Conservation (phyloP, 2,113 vertebrate species). For the Eurypyga helias region DNA sequence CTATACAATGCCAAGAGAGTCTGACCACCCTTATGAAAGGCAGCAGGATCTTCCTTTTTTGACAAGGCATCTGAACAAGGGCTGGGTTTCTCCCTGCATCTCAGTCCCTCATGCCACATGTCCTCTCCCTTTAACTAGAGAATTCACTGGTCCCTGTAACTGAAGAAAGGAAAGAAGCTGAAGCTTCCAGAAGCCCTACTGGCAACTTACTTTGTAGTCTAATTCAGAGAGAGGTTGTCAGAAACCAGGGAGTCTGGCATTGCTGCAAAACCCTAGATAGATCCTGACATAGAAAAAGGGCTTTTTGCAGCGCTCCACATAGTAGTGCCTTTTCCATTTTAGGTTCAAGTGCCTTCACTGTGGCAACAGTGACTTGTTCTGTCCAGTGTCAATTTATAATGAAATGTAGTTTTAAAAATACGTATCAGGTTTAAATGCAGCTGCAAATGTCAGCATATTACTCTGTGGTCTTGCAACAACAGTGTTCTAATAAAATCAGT, state of each 20-base stretch:
- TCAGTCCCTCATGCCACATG: not conserved
- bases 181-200: not conserved
- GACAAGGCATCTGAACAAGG: not conserved
- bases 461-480: conserved; percentile 65
- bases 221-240: not conserved
- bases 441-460: conserved; percentile 54
- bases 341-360: not conserved
- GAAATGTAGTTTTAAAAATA: conserved; percentile 55
- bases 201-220: not conserved
- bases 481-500: conserved; percentile 45
- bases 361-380: conserved; percentile 38
- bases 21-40: not conserved
- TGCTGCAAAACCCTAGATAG: not conserved
- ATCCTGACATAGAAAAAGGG: not conserved
- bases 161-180: not conserved
- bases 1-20: not conserved
- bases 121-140: not conserved
- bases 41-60: not conserved
- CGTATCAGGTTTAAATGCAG: conserved; percentile 40
- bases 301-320: not conserved
- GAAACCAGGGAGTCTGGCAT: not conserved
- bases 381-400: conserved; percentile 45
- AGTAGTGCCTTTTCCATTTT: not conserved
- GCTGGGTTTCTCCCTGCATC: not conserved
- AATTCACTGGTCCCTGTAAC: not conserved